These are phyloP conservation scores for Buathra laborator DNA, from an alignment of 2,888 invertebrate species.

Conservation along the genomic window DNA sequence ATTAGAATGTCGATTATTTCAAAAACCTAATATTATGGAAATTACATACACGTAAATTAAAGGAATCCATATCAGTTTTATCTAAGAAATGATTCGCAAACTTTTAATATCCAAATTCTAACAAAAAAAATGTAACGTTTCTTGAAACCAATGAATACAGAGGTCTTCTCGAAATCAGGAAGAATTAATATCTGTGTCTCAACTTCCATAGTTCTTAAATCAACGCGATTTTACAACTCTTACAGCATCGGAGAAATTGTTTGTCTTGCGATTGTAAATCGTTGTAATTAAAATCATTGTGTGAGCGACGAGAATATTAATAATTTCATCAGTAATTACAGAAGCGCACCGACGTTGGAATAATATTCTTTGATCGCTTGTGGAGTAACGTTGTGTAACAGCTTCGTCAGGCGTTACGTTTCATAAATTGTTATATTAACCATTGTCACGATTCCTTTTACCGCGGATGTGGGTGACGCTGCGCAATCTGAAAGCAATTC, in stretches of 20 bases:
- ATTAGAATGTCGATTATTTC: too few relatives aligned
- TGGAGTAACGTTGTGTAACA: neutral
- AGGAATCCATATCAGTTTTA: neutral
- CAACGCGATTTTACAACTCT: neutral
- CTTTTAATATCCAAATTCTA: too few relatives aligned
- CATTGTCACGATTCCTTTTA: constrained; percentile 37
- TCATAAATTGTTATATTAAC: neutral
- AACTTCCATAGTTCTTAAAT: neutral
- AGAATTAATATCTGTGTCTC: neutral
- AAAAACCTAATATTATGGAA: too few relatives aligned
- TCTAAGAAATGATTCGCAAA: neutral
- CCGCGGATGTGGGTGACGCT: neutral
- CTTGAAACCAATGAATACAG: neutral
- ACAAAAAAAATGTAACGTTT: too few relatives aligned
- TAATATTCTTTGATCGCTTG: constrained; percentile 23
- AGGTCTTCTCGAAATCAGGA: neutral
- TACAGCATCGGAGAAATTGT: neutral
- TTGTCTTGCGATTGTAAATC: neutral
- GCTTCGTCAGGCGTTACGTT: neutral
- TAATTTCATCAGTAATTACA: constrained; percentile 46
- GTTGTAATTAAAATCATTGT: neutral
- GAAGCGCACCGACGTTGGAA: constrained; percentile 10
- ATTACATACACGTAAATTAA: neutral
- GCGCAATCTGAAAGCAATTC: constrained; percentile 17
- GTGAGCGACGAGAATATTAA: neutral